A percentile compares a stretch with the other conserved stretches of the same genome.
These are phyloP conservation scores for Nothoprocta pentlandii DNA, from an alignment of 2,113 vertebrate genomes.

Conservation along the genomic window DNA sequence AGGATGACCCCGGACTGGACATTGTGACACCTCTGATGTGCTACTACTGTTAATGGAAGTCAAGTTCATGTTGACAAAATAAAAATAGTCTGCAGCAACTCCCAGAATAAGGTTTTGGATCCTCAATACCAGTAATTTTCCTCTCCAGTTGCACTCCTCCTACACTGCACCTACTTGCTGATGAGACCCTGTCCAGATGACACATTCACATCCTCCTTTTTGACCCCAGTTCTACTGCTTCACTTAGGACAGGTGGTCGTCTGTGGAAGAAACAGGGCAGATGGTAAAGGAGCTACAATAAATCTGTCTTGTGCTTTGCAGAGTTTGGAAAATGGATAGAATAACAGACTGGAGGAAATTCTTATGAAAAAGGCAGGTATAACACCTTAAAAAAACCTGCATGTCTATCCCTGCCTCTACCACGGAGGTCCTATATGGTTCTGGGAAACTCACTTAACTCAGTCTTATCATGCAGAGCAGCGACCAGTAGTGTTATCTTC, in stretches of 20 bases:
- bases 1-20: neutral
- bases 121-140: neutral
- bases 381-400: neutral
- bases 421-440: neutral
- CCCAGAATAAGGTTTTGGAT: neutral
- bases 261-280: accelerated
- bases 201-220: neutral
- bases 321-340: neutral
- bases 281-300: neutral
- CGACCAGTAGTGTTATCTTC: neutral
- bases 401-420: neutral
- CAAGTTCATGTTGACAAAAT: neutral
- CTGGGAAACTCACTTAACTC: neutral
- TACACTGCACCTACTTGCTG: neutral
- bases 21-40: neutral
- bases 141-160: neutral
- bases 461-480: neutral
- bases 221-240: neutral
- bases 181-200: neutral
- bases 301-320: neutral
- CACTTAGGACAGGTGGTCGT: neutral
- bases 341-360: neutral
- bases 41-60: neutral
- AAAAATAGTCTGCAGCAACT: neutral
- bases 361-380: neutral